These are phyloP conservation scores for Hylia prasina DNA, from an alignment of 2,113 vertebrate genomes.

Conservation along the genomic window DNA sequence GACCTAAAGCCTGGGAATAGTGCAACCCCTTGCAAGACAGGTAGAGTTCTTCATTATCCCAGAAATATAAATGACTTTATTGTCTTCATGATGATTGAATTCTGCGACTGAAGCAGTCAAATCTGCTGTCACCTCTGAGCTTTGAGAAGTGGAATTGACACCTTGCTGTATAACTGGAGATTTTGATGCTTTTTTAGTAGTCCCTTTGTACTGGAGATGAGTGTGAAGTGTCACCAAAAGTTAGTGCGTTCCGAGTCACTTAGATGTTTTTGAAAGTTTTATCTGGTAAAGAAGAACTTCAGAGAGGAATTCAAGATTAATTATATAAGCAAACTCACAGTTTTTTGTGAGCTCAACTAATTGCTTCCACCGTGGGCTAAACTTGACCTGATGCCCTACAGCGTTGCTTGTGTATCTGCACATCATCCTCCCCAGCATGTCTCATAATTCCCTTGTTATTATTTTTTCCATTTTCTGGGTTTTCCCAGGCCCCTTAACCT, in stretches of 20 bases:
- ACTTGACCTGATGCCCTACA: slow-evolving; percentile 49
- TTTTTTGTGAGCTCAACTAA: slow-evolving; percentile 22
- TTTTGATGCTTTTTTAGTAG: background rate
- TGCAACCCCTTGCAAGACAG: background rate
- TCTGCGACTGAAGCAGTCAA: background rate
- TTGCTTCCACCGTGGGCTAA: slow-evolving; percentile 39
- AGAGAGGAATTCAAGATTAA: slow-evolving; percentile 12
- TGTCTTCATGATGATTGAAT: background rate
- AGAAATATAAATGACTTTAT: background rate
- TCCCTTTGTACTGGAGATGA: background rate
- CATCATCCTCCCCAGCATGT: slow-evolving; percentile 49
- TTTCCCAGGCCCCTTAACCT: slow-evolving; percentile 56
- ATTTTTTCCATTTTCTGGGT: slow-evolving; percentile 33
- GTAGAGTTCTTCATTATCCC: background rate
- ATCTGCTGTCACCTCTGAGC: background rate
- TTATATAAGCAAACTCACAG: slow-evolving; percentile 9
- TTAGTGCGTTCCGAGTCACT: background rate
- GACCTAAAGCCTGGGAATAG: background rate
- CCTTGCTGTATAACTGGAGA: background rate
- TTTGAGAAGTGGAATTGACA: background rate
- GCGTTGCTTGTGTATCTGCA: background rate
- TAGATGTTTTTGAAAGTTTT: background rate
- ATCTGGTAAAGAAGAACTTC: background rate
- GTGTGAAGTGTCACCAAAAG: background rate
- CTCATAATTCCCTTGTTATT: slow-evolving; percentile 43